A percentile compares a stretch with the other conserved stretches of the same genome.
These are phyloP conservation scores for Zeus faber DNA, from an alignment of 2,113 vertebrate species.

Conservation along the genomic window DNA sequence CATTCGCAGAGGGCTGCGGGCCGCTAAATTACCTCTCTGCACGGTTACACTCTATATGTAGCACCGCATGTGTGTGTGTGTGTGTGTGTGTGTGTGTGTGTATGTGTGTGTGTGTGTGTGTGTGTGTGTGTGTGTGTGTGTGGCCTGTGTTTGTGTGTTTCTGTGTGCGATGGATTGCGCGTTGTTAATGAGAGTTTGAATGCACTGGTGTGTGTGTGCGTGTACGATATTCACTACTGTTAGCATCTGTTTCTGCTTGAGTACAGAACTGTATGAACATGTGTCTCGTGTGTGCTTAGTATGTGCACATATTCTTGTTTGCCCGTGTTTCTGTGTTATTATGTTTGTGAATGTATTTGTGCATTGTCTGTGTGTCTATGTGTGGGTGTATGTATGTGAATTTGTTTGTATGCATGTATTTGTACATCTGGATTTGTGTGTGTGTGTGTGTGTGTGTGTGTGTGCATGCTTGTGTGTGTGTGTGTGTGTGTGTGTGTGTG, in stretches of 20 bases:
- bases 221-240: no score
- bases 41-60: no score
- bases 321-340: neutral
- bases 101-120: neutral
- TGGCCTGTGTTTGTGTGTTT: neutral
- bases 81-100: neutral
- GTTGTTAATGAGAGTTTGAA: conserved; percentile 7
- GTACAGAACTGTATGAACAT: no score
- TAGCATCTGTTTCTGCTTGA: no score
- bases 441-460: neutral
- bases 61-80: neutral
- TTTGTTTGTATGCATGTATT: neutral
- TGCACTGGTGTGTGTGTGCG: conserved; percentile 1
- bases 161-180: neutral
- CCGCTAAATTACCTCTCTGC: no score
- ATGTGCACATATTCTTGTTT: no score
- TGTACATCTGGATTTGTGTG: neutral
- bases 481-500: conserved; percentile 3
- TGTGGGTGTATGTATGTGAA: neutral
- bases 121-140: neutral
- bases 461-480: conserved; percentile 5
- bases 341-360: neutral
- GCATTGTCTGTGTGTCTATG: neutral
- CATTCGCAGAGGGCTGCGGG: no score
- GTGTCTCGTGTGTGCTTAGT: no score